Percentiles rank a stretch among this genome's conserved stretches.
Evolutionary conservation across 2,888 invertebrate species (phyloP).

Genomic region (Desoria tigrina): DNA sequence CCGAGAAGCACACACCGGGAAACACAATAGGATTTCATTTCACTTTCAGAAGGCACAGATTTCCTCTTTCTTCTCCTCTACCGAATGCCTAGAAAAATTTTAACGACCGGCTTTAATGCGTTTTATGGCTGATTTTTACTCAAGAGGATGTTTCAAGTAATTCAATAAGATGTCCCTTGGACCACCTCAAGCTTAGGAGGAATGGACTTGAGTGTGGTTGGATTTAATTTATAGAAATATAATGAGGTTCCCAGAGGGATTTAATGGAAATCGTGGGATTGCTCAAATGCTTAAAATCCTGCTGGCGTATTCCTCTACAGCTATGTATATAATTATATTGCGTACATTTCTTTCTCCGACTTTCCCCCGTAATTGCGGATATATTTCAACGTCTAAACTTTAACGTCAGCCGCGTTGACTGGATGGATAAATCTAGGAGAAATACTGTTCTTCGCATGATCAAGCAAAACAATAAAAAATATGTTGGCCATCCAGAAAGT

Average conservation of each 20-base stretch:
- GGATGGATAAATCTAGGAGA: too few species aligned
- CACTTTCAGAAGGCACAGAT: background rate
- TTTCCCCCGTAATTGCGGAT: too few species aligned
- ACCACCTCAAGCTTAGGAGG: conserved; percentile 7
- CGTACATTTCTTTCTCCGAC: background rate
- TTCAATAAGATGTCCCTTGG: conserved; percentile 5
- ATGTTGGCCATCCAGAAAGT: too few species aligned
- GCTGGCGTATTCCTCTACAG: background rate
- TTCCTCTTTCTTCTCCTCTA: background rate
- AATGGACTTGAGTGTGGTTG: conserved; percentile 20
- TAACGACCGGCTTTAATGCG: conserved; percentile 37
- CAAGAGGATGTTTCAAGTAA: conserved; percentile 18
- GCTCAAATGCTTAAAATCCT: background rate
- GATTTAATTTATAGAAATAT: conserved; percentile 27
- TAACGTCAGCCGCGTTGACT: too few species aligned
- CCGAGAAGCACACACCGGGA: too few species aligned
- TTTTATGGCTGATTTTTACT: conserved; percentile 39
- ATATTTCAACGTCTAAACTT: too few species aligned
- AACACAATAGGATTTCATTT: too few species aligned
- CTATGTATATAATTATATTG: background rate
- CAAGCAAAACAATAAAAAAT: too few species aligned
- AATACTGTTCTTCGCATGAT: too few species aligned
- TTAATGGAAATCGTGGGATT: conserved; percentile 17
- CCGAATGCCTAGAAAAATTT: conserved; percentile 10
- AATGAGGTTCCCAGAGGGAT: conserved; percentile 21